phyloP scores from a whole-genome alignment of 1,140 invertebrate genomes.

The Aleiodes sp. region DNA sequence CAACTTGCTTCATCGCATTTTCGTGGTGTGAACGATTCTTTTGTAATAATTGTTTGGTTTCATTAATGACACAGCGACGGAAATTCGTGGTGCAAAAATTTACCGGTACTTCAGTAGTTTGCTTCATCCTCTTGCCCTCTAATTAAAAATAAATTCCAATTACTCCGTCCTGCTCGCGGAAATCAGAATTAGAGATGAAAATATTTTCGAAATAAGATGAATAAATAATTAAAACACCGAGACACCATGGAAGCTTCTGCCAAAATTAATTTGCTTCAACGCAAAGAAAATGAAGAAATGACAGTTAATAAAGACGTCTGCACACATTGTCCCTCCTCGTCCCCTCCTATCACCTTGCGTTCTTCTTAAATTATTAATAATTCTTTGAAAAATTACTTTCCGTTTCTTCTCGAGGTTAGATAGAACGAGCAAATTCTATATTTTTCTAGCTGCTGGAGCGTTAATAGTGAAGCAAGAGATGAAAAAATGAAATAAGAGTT shows the following conservation, averaged over 20 bases:
- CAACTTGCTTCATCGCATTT: no score
- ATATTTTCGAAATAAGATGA: neutral
- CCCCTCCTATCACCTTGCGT: neutral
- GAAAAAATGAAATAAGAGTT: conserved; percentile 35
- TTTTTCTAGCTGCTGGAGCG: conserved; percentile 52
- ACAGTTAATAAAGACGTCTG: neutral
- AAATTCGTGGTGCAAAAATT: no score
- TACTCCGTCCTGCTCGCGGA: conserved; percentile 16
- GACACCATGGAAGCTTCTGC: neutral
- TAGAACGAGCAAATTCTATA: conserved; percentile 53
- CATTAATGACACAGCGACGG: no score
- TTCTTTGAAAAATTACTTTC: no score
- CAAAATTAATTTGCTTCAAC: neutral
- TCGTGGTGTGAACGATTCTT: no score
- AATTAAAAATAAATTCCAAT: neutral
- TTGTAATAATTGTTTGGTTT: no score
- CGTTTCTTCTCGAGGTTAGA: conserved; percentile 41
- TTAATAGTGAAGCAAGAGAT: conserved; percentile 37
- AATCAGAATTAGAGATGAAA: neutral
- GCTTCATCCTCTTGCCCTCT: no score
- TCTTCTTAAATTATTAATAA: no score
- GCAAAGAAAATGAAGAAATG: neutral
- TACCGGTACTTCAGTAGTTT: no score
- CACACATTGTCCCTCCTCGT: neutral
- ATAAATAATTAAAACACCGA: neutral